phyloP scores from a whole-genome alignment of 2,797 vertebrate genomes.

The Rhinophrynus dorsalis region DNA sequence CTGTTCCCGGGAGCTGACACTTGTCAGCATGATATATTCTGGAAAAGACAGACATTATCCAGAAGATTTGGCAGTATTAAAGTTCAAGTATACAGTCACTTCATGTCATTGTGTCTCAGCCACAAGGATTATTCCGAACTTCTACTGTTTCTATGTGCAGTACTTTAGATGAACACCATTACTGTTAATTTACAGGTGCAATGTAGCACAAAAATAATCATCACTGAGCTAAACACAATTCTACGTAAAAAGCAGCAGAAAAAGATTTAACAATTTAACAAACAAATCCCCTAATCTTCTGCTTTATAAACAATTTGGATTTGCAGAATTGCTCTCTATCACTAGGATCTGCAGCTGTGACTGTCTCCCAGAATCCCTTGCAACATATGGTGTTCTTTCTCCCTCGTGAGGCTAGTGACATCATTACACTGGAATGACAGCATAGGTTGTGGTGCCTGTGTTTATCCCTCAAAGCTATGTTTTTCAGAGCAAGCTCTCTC shows the following conservation, averaged over 20 bases:
- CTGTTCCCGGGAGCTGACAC: background rate
- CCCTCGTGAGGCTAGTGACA: no score
- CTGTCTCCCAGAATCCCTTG: background rate
- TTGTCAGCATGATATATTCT: background rate
- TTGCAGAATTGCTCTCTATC: background rate
- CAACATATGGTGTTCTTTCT: no score
- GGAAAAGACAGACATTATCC: background rate
- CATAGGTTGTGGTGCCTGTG: no score
- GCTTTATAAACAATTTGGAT: constrained; percentile 7
- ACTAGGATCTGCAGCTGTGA: background rate
- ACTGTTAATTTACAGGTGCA: background rate
- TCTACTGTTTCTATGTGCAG: no score
- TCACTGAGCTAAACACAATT: constrained; percentile 19
- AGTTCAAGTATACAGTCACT: background rate
- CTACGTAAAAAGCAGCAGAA: background rate
- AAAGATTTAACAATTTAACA: background rate
- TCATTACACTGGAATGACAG: no score
- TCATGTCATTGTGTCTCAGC: no score
- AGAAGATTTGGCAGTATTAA: background rate
- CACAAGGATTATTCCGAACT: background rate
- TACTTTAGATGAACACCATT: no score
- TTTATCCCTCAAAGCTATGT: no score
- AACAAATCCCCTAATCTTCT: constrained; percentile 21
- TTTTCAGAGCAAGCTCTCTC: no score
- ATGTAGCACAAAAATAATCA: no score